These are phyloP conservation scores for Ellobius talpinus DNA, from an alignment of 2,113 vertebrate genomes.

Conservation along the genomic window DNA sequence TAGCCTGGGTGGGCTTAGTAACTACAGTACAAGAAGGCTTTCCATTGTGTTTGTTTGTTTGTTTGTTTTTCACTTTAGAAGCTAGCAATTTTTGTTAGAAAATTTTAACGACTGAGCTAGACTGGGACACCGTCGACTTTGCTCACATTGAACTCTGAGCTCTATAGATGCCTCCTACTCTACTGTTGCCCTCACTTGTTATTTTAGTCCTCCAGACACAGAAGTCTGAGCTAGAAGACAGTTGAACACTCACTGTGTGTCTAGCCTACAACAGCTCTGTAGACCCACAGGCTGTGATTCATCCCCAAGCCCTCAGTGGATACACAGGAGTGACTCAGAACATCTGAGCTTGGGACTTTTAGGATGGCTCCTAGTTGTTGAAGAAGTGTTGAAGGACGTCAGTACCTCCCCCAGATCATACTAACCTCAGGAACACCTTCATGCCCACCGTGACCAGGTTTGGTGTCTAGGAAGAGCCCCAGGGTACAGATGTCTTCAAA, in stretches of 20 bases:
- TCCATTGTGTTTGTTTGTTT: background rate
- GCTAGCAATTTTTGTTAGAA: background rate
- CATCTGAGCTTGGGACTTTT: background rate
- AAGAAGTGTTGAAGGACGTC: background rate
- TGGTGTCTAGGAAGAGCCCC: background rate
- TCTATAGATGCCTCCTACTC: background rate
- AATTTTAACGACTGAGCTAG: background rate
- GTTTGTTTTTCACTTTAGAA: constrained; percentile 34
- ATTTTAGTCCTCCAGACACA: background rate
- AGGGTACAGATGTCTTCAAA: background rate
- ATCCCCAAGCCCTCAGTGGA: background rate
- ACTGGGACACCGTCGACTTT: background rate
- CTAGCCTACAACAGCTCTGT: background rate
- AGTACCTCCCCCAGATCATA: background rate
- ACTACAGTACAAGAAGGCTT: background rate
- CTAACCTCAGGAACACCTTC: background rate
- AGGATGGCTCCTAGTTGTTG: background rate
- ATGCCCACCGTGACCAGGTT: background rate
- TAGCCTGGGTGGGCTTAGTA: background rate
- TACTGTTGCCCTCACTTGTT: background rate
- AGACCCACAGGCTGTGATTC: background rate
- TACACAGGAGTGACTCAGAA: background rate
- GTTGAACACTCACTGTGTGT: background rate
- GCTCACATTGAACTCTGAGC: background rate
- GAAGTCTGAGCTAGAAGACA: background rate